Conservation (phyloP, 2,797 vertebrate species). For the Falco peregrinus region DNA sequence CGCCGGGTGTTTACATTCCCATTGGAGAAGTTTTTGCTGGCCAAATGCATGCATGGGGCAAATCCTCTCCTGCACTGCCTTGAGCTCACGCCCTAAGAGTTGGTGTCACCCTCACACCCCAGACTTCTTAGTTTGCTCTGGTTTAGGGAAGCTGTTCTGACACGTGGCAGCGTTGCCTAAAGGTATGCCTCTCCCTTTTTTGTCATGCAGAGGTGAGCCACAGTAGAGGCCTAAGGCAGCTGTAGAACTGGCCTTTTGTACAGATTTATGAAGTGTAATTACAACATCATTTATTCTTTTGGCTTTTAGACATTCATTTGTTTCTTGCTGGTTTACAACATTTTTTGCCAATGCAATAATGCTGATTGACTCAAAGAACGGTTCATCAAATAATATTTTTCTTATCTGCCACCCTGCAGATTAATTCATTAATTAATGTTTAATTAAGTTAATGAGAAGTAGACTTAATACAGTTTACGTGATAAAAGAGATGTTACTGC, state of each 20-base stretch:
- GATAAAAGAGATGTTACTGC: background rate
- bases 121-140: background rate
- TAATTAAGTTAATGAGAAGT: background rate
- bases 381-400: background rate
- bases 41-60: background rate
- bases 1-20: rapidly evolving
- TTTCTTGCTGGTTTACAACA: background rate
- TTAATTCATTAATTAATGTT: background rate
- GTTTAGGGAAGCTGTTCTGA: background rate
- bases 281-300: background rate
- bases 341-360: background rate
- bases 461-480: background rate
- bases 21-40: background rate
- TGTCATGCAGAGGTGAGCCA: background rate
- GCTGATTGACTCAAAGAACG: background rate
- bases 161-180: background rate
- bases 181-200: background rate
- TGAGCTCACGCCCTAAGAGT: background rate
- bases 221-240: background rate
- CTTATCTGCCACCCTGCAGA: background rate
- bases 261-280: background rate
- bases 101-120: background rate
- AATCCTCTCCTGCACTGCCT: background rate
- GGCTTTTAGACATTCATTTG: background rate
- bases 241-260: background rate